phyloP scores from a whole-genome alignment of 2,888 invertebrate genomes.

The Ophion ventricosus region DNA sequence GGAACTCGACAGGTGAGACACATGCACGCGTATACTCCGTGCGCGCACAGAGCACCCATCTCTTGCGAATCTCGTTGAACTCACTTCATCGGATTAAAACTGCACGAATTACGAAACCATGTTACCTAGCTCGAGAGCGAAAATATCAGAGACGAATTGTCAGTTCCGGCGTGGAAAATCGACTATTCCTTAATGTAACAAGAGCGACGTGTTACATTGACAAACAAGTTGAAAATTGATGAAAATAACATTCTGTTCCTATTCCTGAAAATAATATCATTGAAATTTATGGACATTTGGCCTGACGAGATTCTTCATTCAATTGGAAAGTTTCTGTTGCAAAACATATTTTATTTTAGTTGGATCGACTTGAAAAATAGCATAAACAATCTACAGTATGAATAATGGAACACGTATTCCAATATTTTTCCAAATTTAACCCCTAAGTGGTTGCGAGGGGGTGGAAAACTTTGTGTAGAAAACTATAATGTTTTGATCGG shows the following conservation, averaged over 20 bases:
- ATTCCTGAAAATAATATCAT: not conserved
- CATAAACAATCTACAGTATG: too few relatives aligned
- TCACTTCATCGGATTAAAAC: slow-evolving; percentile 33
- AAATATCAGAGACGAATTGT: slow-evolving; percentile 12
- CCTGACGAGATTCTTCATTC: not conserved
- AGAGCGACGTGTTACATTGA: not conserved
- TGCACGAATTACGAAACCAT: slow-evolving; percentile 13
- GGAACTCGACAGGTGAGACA: slow-evolving; percentile 29
- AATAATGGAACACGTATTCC: too few relatives aligned
- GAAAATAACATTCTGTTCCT: too few relatives aligned
- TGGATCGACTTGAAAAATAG: too few relatives aligned
- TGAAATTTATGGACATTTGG: not conserved
- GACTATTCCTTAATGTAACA: not conserved
- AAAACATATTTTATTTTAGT: too few relatives aligned
- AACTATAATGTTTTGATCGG: too few relatives aligned
- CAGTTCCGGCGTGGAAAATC: not conserved
- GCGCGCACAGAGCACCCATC: not conserved
- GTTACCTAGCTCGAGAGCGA: slow-evolving; percentile 1
- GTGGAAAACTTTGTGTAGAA: too few relatives aligned
- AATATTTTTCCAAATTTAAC: too few relatives aligned
- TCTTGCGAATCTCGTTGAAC: slow-evolving; percentile 56
- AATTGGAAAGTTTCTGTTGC: too few relatives aligned
- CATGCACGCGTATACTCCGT: slow-evolving; percentile 14
- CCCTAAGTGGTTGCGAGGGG: too few relatives aligned
- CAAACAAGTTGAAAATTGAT: too few relatives aligned